Conservation (phyloP, 92 coral and sea anemone genomes). For the Pocillopora meandrina region DNA sequence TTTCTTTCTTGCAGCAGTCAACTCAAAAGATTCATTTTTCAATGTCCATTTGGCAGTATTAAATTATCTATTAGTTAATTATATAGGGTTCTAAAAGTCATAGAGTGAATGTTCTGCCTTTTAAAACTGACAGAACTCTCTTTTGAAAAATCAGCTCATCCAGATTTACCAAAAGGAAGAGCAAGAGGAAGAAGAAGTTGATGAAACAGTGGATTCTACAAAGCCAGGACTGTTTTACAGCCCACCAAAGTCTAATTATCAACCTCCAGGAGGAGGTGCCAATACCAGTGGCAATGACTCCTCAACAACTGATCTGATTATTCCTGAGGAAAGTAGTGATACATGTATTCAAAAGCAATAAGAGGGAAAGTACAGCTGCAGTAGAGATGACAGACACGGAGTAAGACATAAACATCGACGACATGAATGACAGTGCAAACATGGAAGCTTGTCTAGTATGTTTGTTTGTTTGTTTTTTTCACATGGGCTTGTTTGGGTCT, state of each 20-base stretch:
- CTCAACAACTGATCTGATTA: too few relatives aligned
- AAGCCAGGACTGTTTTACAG: too few relatives aligned
- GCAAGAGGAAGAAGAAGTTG: conserved; percentile 17
- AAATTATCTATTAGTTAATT: too few relatives aligned
- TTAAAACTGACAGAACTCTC: neutral
- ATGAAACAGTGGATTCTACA: conserved; percentile 23
- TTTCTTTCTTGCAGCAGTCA: too few relatives aligned
- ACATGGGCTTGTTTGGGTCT: too few relatives aligned
- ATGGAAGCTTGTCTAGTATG: neutral
- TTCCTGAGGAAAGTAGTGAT: conserved; percentile 21
- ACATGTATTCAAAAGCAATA: conserved; percentile 2
- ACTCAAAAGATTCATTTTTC: too few relatives aligned
- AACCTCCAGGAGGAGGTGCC: too few relatives aligned
- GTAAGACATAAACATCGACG: neutral
- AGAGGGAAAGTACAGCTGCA: conserved; percentile 34
- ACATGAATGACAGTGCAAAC: neutral
- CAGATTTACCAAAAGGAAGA: conserved; percentile 5
- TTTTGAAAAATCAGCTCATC: neutral
- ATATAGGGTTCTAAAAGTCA: too few relatives aligned
- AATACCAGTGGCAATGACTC: too few relatives aligned
- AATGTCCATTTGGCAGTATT: too few relatives aligned
- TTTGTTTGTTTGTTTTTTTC: neutral
- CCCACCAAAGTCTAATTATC: too few relatives aligned
- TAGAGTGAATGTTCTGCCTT: neutral
- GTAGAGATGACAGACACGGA: conserved; percentile 22